Percentiles rank a stretch among this genome's conserved stretches.
These are phyloP conservation scores for Unio delphinus DNA, from an alignment of 2,888 invertebrate genomes.

Conservation along the genomic window DNA sequence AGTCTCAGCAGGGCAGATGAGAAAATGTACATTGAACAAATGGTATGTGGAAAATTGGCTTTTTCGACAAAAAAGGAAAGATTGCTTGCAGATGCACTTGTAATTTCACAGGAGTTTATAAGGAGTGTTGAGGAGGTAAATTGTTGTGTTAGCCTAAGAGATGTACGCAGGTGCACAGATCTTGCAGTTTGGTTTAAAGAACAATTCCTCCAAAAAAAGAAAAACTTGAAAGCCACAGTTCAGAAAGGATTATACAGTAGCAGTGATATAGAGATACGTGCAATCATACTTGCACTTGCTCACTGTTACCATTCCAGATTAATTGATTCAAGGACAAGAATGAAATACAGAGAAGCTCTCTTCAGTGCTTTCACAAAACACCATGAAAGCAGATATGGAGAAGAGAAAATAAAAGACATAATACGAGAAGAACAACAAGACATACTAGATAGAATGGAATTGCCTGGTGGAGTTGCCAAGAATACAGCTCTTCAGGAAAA, in stretches of 20 bases:
- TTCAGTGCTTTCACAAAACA: too few species aligned
- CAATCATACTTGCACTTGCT: constrained; percentile 32
- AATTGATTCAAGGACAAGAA: constrained; percentile 12
- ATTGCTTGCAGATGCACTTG: constrained; percentile 15
- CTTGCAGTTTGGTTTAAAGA: constrained; percentile 21
- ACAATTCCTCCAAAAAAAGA: constrained; percentile 6
- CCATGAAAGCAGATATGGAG: not conserved
- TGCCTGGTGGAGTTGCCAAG: constrained; percentile 47
- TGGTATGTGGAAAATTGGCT: constrained; percentile 15
- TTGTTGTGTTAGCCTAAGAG: constrained; percentile 30
- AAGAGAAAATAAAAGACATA: constrained; percentile 16
- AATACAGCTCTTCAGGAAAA: constrained; percentile 52
- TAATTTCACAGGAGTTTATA: constrained; percentile 24
- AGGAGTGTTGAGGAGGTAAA: constrained; percentile 10
- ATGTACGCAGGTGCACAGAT: constrained; percentile 24
- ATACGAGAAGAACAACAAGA: constrained; percentile 41
- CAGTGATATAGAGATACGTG: not conserved
- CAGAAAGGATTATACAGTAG: too few species aligned
- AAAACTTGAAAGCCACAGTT: too few species aligned
- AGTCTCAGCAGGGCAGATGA: constrained; percentile 42
- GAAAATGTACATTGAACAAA: constrained; percentile 28
- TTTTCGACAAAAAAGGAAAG: not conserved
- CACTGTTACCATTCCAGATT: constrained; percentile 39
- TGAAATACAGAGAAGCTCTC: constrained; percentile 18
- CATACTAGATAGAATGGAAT: constrained; percentile 40